Conservation (phyloP, 2,113 vertebrate species). For the Agapornis roseicollis region DNA sequence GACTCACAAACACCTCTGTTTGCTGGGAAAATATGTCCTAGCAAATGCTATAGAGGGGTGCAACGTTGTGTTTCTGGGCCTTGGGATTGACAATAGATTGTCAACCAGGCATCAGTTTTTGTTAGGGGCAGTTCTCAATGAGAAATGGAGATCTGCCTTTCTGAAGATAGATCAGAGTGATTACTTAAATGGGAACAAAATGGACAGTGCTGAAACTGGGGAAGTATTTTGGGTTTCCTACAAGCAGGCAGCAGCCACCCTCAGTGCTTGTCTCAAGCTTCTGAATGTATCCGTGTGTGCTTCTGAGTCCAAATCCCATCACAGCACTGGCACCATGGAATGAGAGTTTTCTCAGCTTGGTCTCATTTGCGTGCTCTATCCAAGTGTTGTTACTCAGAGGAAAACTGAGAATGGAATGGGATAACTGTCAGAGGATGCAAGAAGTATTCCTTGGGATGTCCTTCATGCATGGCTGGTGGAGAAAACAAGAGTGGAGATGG, state of each 20-base stretch:
- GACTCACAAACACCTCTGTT: background rate
- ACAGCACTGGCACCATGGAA: fast-evolving
- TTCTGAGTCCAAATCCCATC: background rate
- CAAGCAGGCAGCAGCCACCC: background rate
- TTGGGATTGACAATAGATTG: background rate
- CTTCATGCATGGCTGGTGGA: background rate
- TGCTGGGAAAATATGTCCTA: background rate
- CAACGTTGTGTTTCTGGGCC: background rate
- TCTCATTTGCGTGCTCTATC: background rate
- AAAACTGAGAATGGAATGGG: background rate
- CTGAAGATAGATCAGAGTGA: background rate
- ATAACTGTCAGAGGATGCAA: background rate
- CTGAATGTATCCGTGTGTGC: background rate
- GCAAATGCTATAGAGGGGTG: background rate
- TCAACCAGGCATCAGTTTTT: background rate
- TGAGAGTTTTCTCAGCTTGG: background rate
- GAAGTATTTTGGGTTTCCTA: background rate
- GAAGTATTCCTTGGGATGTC: background rate
- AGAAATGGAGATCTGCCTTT: background rate
- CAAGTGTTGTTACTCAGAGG: background rate
- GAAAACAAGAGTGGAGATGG: background rate
- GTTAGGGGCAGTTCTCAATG: background rate
- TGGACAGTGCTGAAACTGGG: background rate
- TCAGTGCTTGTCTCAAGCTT: background rate
- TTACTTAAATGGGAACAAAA: background rate